A percentile compares a stretch with the other conserved stretches of the same genome.
Conservation (phyloP, 2,888 invertebrate species). For the Andrena chrysosceles region DNA sequence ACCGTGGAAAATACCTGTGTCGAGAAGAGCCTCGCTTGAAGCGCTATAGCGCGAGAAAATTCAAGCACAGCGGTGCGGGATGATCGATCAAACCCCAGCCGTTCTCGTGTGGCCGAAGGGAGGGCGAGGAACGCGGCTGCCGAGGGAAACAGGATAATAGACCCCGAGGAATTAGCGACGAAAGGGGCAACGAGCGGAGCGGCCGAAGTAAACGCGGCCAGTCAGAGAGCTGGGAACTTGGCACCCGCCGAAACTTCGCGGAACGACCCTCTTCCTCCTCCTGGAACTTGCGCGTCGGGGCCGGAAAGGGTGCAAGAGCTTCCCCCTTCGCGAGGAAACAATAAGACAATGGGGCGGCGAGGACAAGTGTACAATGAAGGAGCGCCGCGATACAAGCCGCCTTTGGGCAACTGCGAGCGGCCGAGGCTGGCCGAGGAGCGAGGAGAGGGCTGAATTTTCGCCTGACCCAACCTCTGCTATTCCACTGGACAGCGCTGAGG, state of each 20-base stretch:
- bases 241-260: slow-evolving; percentile 41
- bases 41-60: too few relatives aligned
- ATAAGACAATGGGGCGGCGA: slow-evolving; percentile 77
- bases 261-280: slow-evolving; percentile 28
- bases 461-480: slow-evolving; percentile 11
- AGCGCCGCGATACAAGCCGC: slow-evolving; percentile 58
- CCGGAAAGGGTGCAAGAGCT: slow-evolving; percentile 59
- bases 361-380: slow-evolving; percentile 80
- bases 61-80: neutral
- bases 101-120: neutral
- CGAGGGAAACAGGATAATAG: slow-evolving; percentile 36
- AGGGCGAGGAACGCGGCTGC: neutral
- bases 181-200: slow-evolving; percentile 15
- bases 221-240: slow-evolving; percentile 30
- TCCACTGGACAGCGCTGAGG: neutral
- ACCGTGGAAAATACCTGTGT: too few relatives aligned
- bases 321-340: slow-evolving; percentile 73
- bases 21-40: too few relatives aligned
- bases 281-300: slow-evolving; percentile 37
- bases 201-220: slow-evolving; percentile 45
- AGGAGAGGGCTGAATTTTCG: slow-evolving; percentile 36
- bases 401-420: slow-evolving; percentile 41
- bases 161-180: slow-evolving; percentile 30
- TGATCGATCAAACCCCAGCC: slow-evolving; percentile 21
- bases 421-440: neutral